A percentile compares a stretch with the other conserved stretches of the same genome.
Evolutionary conservation across 2,888 invertebrate species (phyloP).

Genomic region (Steinernema carpocapsae): DNA sequence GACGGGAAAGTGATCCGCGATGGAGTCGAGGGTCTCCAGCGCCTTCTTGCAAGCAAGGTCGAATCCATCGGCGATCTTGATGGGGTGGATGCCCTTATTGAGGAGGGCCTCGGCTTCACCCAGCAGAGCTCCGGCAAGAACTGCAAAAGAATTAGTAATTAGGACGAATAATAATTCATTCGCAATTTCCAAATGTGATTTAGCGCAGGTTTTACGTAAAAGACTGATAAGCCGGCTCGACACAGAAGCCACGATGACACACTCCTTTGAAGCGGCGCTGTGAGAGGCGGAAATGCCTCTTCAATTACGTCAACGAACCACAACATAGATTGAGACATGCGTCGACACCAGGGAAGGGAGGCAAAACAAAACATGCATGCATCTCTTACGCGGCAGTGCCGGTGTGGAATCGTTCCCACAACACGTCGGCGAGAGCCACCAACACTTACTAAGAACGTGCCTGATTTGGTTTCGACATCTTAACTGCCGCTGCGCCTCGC

Average conservation of each 20-base stretch:
- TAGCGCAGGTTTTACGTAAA: too few species aligned
- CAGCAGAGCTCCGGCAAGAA: slow-evolving; percentile 83
- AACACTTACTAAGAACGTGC: not conserved
- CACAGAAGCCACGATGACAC: slow-evolving; percentile 7
- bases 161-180: too few species aligned
- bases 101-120: slow-evolving; percentile 91
- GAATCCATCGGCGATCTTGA: slow-evolving; percentile 96
- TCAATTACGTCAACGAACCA: slow-evolving; percentile 33
- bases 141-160: slow-evolving; percentile 69
- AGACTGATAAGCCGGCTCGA: not conserved
- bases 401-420: not conserved
- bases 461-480: too few species aligned
- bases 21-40: slow-evolving; percentile 76
- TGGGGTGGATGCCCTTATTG: slow-evolving; percentile 97
- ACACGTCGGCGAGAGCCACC: slow-evolving; percentile 20
- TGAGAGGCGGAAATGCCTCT: slow-evolving; percentile 27
- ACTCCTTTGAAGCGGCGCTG: not conserved
- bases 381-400: slow-evolving; percentile 3
- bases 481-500: too few species aligned
- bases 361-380: slow-evolving; percentile 37
- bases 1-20: slow-evolving; percentile 88
- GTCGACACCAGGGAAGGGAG: slow-evolving; percentile 31
- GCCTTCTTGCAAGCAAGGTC: slow-evolving; percentile 90
- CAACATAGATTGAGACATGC: slow-evolving; percentile 39
- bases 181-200: too few species aligned